These are phyloP conservation scores for Amazona guildingii DNA, from an alignment of 2,113 vertebrate species.

Conservation along the genomic window DNA sequence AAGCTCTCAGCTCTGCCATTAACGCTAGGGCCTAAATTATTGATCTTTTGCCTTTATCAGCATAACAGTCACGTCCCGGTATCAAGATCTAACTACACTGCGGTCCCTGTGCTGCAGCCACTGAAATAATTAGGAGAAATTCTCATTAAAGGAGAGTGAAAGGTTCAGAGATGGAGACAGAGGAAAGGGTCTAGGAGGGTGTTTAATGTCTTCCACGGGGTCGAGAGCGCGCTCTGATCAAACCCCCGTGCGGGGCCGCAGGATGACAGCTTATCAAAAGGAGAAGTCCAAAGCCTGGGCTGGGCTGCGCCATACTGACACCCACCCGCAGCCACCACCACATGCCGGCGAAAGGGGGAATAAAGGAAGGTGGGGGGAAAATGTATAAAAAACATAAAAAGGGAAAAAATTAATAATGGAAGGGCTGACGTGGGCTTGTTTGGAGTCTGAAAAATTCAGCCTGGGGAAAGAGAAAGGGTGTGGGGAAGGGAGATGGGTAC, in stretches of 20 bases:
- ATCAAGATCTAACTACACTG: conserved; percentile 87
- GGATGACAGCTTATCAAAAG: conserved; percentile 81
- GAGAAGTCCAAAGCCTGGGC: conserved; percentile 66
- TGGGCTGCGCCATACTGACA: rapidly evolving
- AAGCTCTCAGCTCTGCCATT: conserved; percentile 88
- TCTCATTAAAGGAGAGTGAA: conserved; percentile 95
- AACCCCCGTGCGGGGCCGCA: conserved; percentile 68
- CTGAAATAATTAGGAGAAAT: conserved; percentile 98
- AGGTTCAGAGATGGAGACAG: conserved; percentile 76
- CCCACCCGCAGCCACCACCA: not conserved
- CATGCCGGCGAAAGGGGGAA: rapidly evolving
- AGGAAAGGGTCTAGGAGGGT: conserved; percentile 78
- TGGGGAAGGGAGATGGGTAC: not conserved
- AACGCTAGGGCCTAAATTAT: conserved; percentile 96
- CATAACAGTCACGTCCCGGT: conserved; percentile 93
- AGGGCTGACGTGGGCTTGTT: not conserved
- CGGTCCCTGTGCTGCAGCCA: conserved; percentile 89
- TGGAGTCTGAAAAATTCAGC: not conserved
- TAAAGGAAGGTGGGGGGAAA: not conserved
- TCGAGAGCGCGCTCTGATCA: conserved; percentile 78
- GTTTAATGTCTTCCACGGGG: conserved; percentile 86
- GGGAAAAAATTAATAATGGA: conserved; percentile 42
- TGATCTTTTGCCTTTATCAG: conserved; percentile 95
- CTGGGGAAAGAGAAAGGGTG: not conserved
- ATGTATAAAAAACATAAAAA: conserved; percentile 54